Evolutionary conservation across 1,140 invertebrate genomes (phyloP), one percentile per base, ranked within the genome.

Genomic region (Bombus balteatus): DNA sequence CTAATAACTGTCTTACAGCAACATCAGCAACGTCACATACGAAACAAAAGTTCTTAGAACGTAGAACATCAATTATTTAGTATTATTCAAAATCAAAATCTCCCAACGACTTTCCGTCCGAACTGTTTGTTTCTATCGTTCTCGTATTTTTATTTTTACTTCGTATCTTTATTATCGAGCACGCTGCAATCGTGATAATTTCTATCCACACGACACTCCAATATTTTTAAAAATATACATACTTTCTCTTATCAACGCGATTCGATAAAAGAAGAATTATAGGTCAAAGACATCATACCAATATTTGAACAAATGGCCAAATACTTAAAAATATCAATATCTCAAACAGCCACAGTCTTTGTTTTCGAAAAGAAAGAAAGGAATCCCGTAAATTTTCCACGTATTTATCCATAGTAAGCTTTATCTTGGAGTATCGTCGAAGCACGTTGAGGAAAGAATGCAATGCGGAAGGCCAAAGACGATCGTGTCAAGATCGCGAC

Each of bases 391-490:
- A 1, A 12, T 28, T 72, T 72, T 72, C 2, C 62, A 62, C 39
- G 53, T 53, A 22, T 43, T 72, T 70, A 41, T 43, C 13, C 13
- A 15, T 78, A 74, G 34, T 39, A 37, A 73, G 12, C 12, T 83
- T 74, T 39, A 28, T 74, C 75, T 65, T 81, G 25, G 22, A 68
- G 71, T 80, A 22, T 81, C 32, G 57, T 74, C 41, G 47, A 22
- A 59, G 15, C 43, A 37, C 41, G 37, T 53, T n/a, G 74, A 81
- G 47, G 80, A 88, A 91, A 91, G 90, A 92, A 94, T 92, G 92
- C 93, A 68, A 94, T 94, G 94, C 92, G 87, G 92, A 94, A 92
- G 81, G 88, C 85, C 66, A 81, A 90, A 80, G 81, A 88, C 47
- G 87, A 87, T 34, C 85, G 85, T 41, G 41, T 84, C 80, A 90